Evolutionary conservation across 1,140 invertebrate species (phyloP).

Genomic region (Chlorops oryzae): DNA sequence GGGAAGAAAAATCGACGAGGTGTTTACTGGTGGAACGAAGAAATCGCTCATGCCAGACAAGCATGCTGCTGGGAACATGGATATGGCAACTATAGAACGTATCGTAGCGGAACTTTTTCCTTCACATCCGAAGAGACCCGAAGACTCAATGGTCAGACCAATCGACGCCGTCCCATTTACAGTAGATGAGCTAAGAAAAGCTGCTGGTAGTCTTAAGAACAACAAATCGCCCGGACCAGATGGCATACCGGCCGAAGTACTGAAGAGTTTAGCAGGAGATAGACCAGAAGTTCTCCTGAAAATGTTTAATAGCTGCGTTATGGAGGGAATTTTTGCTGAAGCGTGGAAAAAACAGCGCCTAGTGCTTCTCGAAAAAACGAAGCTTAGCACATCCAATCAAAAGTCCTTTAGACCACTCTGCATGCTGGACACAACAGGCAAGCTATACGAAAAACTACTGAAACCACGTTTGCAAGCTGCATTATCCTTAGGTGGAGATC

Average conservation of each 20-base stretch:
- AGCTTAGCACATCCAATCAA: too few species aligned
- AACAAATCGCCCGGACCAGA: background rate
- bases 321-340: background rate
- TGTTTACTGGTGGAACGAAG: background rate
- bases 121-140: too few species aligned
- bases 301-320: background rate
- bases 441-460: background rate
- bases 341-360: too few species aligned
- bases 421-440: background rate
- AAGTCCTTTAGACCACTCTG: too few species aligned
- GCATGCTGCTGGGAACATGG: background rate
- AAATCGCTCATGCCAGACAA: background rate
- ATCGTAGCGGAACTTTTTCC: too few species aligned
- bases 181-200: background rate
- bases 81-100: background rate
- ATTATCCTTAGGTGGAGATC: background rate
- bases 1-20: too few species aligned
- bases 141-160: too few species aligned
- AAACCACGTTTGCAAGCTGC: background rate
- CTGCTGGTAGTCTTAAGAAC: background rate
- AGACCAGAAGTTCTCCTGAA: background rate
- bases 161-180: too few species aligned
- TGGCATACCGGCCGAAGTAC: background rate
- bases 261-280: background rate
- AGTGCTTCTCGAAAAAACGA: too few species aligned